Evolutionary conservation across 2,113 vertebrate species (phyloP), one percentile per base, ranked within the genome.

Genomic region (Guaruba guarouba): DNA sequence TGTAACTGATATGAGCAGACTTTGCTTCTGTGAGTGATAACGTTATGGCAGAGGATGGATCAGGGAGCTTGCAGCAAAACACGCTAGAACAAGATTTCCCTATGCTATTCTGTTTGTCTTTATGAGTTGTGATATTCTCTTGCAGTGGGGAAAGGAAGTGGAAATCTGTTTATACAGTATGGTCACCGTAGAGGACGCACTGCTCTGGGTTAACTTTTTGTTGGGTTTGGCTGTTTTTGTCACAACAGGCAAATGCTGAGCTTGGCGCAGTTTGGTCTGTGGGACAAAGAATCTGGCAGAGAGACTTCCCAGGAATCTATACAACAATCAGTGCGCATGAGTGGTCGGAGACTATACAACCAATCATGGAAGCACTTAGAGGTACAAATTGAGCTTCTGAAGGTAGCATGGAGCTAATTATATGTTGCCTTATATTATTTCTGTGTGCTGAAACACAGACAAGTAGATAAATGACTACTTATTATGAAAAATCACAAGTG

Each of bases 251-350:
- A 75, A 99, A 99, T 86, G 98, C 98, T 31, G 99, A 99, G 61
- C 98, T 99, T 69, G 95, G 98, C 25, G 99, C 98, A 4, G 97
- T 99, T 80, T 99, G 99, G 99, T 98, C 99, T 1, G 99, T 99
- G 35, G 99, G 99, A 78, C 99, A 99, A 37, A 98, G 97, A 54
- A 99, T 99, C 97, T 99, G 99, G 99, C 99, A 99, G 95, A 97
- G 99, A 87, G 99, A 99, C 74, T 99, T 99, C 94, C 99, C 99
- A 11, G 99, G 99, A 19, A 98, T 99, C 98, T 99, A 99, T 88
- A 96, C 98, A 8, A 96, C 98, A 70, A 99, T 99, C 80, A 94
- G 94, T 43, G 98, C 99, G 0, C 98, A 98, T 92, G 99, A 99
- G 96, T 99, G 99, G 99, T 99, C 99, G 0, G 99, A 99, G 96